Conservation (phyloP, 2,113 vertebrate species). For the Syngnathoides biaculeatus region DNA sequence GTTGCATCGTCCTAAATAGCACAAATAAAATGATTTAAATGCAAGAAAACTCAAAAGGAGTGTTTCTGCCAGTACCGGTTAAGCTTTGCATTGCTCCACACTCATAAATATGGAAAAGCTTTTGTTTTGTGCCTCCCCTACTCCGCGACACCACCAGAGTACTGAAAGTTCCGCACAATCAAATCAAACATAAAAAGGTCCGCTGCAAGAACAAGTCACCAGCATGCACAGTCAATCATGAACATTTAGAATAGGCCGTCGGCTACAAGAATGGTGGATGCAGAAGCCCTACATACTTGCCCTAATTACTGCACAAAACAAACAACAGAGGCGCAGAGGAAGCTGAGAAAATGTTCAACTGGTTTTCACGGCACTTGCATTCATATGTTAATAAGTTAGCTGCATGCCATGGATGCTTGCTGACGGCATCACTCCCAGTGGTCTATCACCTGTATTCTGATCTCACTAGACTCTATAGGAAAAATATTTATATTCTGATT, state of each 20-base stretch:
- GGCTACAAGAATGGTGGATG: neutral
- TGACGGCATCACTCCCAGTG: neutral
- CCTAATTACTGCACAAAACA: constrained; percentile 64
- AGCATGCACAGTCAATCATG: constrained; percentile 15
- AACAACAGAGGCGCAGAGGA: constrained; percentile 38
- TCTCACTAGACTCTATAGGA: neutral
- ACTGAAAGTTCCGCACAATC: constrained; percentile 60
- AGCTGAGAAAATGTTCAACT: constrained; percentile 42
- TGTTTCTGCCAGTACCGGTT: constrained; percentile 28
- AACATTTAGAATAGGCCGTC: constrained; percentile 10
- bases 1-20: neutral
- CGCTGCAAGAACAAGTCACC: constrained; percentile 64
- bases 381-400: constrained; percentile 59
- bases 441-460: constrained; percentile 17
- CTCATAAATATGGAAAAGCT: constrained; percentile 73
- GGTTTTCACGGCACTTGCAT: constrained; percentile 47
- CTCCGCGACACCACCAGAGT: constrained; percentile 36
- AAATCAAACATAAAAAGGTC: constrained; percentile 55
- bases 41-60: constrained; percentile 29
- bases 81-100: constrained; percentile 21
- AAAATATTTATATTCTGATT: neutral
- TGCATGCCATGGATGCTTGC: constrained; percentile 34
- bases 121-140: constrained; percentile 50
- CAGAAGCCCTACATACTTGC: constrained; percentile 62
- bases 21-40: constrained; percentile 6